Conservation (phyloP, 2,113 vertebrate species). For the Pseudolaguvia tuberculata region DNA sequence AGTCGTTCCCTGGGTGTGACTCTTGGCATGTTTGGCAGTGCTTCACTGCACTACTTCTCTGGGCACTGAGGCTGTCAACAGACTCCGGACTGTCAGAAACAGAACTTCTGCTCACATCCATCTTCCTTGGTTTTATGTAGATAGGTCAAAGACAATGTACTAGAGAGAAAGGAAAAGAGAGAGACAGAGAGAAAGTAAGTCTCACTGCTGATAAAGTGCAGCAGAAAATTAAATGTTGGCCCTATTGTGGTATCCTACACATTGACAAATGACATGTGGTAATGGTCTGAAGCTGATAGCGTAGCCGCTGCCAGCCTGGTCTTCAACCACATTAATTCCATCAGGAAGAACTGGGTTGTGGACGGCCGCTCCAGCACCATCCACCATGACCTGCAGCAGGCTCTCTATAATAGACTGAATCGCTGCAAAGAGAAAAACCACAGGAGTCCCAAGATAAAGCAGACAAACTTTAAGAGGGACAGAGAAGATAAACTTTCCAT, state of each 20-base stretch:
- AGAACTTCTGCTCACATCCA: conserved; percentile 44
- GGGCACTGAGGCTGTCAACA: conserved; percentile 40
- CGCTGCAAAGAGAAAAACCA: conserved; percentile 50
- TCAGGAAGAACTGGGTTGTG: conserved; percentile 48
- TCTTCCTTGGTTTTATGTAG: conserved; percentile 61
- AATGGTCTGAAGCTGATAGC: conserved; percentile 69
- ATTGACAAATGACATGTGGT: conserved; percentile 71
- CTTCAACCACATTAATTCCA: conserved; percentile 55
- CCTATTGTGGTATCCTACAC: conserved; percentile 68
- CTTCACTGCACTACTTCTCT: conserved; percentile 25
- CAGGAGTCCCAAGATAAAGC: conserved; percentile 56
- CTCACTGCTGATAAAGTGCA: conserved; percentile 52
- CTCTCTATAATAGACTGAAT: conserved; percentile 54
- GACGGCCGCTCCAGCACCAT: conserved; percentile 37
- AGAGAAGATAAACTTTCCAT: conserved; percentile 58
- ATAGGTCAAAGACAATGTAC: conserved; percentile 65
- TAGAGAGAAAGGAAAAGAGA: conserved; percentile 41
- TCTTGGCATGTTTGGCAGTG: conserved; percentile 30
- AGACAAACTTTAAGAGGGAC: conserved; percentile 52
- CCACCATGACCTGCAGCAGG: conserved; percentile 52
- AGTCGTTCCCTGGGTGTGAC: conserved; percentile 21
- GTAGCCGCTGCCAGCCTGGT: conserved; percentile 50
- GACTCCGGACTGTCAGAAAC: conserved; percentile 41
- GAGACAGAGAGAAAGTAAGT: conserved; percentile 41
- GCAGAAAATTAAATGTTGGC: conserved; percentile 71